phyloP scores from a whole-genome alignment of 2,797 vertebrate genomes.

The Crocidura indochinensis region DNA sequence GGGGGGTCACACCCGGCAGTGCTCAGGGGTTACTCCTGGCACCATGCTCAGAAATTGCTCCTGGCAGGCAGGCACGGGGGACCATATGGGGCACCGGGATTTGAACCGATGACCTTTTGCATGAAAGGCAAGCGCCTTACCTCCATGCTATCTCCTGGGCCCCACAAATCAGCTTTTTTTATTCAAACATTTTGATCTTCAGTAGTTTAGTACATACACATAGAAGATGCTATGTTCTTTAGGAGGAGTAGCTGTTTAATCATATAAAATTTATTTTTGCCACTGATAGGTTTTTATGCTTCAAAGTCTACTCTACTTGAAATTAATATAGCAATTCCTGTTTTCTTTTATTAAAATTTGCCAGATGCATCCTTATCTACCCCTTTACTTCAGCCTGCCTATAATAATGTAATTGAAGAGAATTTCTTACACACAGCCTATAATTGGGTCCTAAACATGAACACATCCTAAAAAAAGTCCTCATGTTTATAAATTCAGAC shows the following conservation, averaged over 20 bases:
- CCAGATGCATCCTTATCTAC: neutral
- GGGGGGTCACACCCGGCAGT: too few relatives aligned
- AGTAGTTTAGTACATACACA: neutral
- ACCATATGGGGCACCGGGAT: too few relatives aligned
- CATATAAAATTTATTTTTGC: neutral
- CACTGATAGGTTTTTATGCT: constrained; percentile 2
- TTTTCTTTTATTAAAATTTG: neutral
- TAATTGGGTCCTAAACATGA: neutral
- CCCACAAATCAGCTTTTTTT: neutral
- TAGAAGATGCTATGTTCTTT: neutral
- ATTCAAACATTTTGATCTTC: neutral
- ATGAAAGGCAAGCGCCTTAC: too few relatives aligned
- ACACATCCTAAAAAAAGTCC: neutral
- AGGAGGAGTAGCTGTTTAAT: neutral
- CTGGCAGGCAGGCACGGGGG: too few relatives aligned
- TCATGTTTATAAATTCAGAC: constrained; percentile 12
- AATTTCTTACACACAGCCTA: constrained; percentile 13
- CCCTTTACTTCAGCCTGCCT: neutral
- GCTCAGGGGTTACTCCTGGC: too few relatives aligned
- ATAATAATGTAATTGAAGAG: constrained; percentile 10
- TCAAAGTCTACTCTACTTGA: neutral
- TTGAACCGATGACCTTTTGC: too few relatives aligned
- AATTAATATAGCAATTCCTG: neutral
- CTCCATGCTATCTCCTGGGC: too few relatives aligned
- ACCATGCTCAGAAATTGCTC: too few relatives aligned